Conservation (phyloP, 2,797 vertebrate genomes). For the Gymnoscopelus braueri region DNA sequence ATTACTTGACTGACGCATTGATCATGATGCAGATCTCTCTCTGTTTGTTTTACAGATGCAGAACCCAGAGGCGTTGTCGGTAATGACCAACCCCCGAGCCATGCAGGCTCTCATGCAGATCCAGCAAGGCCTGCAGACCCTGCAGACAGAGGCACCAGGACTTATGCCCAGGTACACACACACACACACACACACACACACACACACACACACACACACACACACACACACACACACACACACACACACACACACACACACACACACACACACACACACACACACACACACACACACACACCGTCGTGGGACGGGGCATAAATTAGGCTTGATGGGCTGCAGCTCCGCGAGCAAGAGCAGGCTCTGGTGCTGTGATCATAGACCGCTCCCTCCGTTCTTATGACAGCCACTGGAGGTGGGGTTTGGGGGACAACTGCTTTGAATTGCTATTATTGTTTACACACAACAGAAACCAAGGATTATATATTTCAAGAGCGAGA, state of each 20-base stretch:
- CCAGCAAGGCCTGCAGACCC: slow-evolving; percentile 96
- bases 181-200: background rate
- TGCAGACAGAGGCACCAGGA: slow-evolving; percentile 96
- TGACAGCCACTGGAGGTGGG: too few species aligned
- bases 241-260: background rate
- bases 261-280: background rate
- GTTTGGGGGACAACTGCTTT: too few species aligned
- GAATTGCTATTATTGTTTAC: too few species aligned
- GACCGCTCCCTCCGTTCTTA: too few species aligned
- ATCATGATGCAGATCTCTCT: background rate
- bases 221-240: background rate
- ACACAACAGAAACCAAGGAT: too few species aligned
- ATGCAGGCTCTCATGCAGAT: slow-evolving; percentile 99
- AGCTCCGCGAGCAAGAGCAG: too few species aligned
- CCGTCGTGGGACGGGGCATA: too few species aligned
- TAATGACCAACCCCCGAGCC: slow-evolving; percentile 96
- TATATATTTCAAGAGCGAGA: too few species aligned
- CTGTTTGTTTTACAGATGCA: slow-evolving; percentile 88
- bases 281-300: too few species aligned
- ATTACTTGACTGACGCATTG: background rate
- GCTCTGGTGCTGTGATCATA: too few species aligned
- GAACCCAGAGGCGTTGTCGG: slow-evolving; percentile 95
- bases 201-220: background rate
- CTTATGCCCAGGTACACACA: slow-evolving; percentile 91
- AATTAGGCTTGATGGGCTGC: too few species aligned